Conservation (phyloP, 2,888 invertebrate genomes). For the Spisula solida region DNA sequence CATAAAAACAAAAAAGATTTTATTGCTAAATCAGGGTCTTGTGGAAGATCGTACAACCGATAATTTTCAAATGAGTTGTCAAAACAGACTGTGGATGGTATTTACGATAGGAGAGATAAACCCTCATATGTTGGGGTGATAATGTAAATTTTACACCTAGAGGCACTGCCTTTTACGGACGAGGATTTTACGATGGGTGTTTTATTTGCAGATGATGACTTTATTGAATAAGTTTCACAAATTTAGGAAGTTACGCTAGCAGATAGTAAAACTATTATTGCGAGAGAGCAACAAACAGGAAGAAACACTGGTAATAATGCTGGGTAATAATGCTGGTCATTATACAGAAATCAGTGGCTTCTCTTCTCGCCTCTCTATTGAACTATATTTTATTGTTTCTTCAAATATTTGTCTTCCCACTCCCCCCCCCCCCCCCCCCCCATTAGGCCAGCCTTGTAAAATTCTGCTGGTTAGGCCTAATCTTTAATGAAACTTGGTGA, state of each 20-base stretch:
- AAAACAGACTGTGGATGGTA: conserved; percentile 31
- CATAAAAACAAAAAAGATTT: conserved; percentile 47
- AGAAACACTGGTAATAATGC: background rate
- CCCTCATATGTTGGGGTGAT: conserved; percentile 52
- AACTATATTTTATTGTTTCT: background rate
- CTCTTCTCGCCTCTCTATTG: background rate
- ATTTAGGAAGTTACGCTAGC: background rate
- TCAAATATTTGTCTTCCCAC: background rate
- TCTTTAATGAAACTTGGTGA: too few species aligned
- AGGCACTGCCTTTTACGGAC: conserved; percentile 42
- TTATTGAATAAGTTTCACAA: conserved; percentile 36
- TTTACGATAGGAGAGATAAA: conserved; percentile 36
- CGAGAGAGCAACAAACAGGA: background rate
- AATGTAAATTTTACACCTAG: conserved; percentile 61
- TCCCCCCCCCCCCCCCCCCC: too few species aligned
- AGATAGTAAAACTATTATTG: conserved; percentile 12
- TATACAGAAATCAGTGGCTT: background rate
- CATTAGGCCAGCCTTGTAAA: too few species aligned
- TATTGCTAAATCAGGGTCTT: conserved; percentile 47
- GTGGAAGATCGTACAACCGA: conserved; percentile 37
- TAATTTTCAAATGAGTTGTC: conserved; percentile 34
- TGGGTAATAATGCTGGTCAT: background rate
- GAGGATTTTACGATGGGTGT: conserved; percentile 26
- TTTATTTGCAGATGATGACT: conserved; percentile 38
- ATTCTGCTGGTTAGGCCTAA: too few species aligned